Evolutionary conservation across 1,140 invertebrate species (phyloP).

Genomic region (Zaprionus lachaisei): DNA sequence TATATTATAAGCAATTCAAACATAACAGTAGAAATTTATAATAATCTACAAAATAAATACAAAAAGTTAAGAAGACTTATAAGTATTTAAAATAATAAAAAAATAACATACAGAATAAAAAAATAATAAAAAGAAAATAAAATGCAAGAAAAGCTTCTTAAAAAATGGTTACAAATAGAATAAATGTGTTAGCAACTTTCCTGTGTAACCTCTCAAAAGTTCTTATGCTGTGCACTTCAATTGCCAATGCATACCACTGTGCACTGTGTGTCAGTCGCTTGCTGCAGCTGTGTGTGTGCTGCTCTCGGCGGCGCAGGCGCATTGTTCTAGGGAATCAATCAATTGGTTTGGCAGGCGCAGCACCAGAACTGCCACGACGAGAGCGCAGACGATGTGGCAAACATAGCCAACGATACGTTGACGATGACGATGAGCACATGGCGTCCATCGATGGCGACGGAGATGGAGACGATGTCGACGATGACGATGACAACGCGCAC

Average conservation of each 20-base stretch:
- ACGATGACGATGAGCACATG: constrained; percentile 22
- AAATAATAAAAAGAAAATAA: too few species aligned
- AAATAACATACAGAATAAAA: too few species aligned
- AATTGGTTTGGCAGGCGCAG: constrained; percentile 73
- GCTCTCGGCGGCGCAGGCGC: constrained; percentile 39
- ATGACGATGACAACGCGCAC: constrained; percentile 80
- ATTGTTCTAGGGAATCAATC: constrained; percentile 81
- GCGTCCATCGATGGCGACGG: constrained; percentile 29
- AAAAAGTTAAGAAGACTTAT: too few species aligned
- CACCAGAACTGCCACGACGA: constrained; percentile 73
- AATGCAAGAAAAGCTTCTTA: too few species aligned
- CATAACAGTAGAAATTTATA: too few species aligned
- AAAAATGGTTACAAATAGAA: too few species aligned
- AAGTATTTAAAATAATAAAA: too few species aligned
- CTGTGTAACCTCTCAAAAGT: too few species aligned
- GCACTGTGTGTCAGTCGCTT: constrained; percentile 12
- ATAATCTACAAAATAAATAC: too few species aligned
- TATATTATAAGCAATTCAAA: too few species aligned
- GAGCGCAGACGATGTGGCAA: constrained; percentile 19
- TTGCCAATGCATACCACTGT: constrained; percentile 31
- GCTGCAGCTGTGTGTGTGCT: constrained; percentile 21
- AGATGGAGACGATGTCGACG: constrained; percentile 40
- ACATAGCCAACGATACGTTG: constrained; percentile 21
- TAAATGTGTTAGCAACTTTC: background rate
- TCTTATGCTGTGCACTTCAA: background rate